Evolutionary conservation across 2,888 invertebrate genomes (phyloP), one percentile per base, ranked within the genome.

Genomic region (Epiblema foenella): DNA sequence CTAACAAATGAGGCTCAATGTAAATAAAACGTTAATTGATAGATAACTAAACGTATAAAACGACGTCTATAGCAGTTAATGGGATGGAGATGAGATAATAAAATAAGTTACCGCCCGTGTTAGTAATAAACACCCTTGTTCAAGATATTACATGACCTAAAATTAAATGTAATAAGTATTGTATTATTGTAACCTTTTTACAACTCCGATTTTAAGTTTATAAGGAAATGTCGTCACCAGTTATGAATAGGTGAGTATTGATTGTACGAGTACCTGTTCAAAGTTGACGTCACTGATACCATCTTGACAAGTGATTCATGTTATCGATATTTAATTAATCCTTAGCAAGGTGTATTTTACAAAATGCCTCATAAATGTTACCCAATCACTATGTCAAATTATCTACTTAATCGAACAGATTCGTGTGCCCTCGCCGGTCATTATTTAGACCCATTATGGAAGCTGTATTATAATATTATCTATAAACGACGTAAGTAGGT

Each of bases 221-320:
- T 51, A 51, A 10, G 51, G 51, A 20, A 51, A 33, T 56, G 17
- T 17, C n/a, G 37, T 57, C 17, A 57, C 37, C 17, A 67, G 57
- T 46, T 12, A 33, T 46, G 60, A 60, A 42, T 39, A 51, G 59
- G 37, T 58, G 17, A 52, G 42, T 52, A 52, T 39, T 54, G 60
- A 67, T 24, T 37, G 56, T 37, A 39, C 20, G 42, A 37, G 67
- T 69, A 65, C 51, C 51, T 57, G 46, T 64, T 46, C 20, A 20
- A 60, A 59, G 33, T 3, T 65, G 65, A 65, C 70, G 65, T 70
- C 70, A 70, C 46, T 65, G 65, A 65, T 65, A 70, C 17, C 20
- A 51, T 63, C 9, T 62, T 33, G 9, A 51, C 29, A 18, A 49
- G 24, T 64, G 64, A 64, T 37, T 64, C 63, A 54, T 64, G 37